Evolutionary conservation across 2,888 invertebrate species (phyloP).

Genomic region (Drosophila buzzatii): DNA sequence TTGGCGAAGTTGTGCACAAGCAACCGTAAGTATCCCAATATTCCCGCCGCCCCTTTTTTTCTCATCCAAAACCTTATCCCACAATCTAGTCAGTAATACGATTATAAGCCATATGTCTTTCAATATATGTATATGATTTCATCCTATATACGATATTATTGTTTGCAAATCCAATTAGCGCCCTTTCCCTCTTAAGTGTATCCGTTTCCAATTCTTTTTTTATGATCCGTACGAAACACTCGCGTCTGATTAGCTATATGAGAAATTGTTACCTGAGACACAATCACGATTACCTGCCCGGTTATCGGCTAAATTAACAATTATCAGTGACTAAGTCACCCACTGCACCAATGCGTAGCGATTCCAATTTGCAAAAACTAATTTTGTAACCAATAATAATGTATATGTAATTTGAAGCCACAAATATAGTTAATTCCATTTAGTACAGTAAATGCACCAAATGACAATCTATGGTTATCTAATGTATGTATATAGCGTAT

Average conservation of each 20-base stretch:
- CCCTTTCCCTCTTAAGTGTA: constrained; percentile 8
- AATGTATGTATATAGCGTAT: not conserved
- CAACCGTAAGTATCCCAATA: constrained; percentile 88
- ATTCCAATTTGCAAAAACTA: constrained; percentile 7
- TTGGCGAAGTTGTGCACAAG: constrained; percentile 90
- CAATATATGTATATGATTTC: constrained; percentile 12
- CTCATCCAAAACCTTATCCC: not conserved
- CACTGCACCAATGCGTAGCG: constrained; percentile 16
- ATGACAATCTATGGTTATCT: not conserved
- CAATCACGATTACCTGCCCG: constrained; percentile 16
- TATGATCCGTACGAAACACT: constrained; percentile 10
- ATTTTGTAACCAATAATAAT: constrained; percentile 5
- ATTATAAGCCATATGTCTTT: not conserved
- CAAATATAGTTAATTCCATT: not conserved
- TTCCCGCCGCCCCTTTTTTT: constrained; percentile 19
- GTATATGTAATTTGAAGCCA: constrained; percentile 4
- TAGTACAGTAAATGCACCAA: constrained; percentile 3
- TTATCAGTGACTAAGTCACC: constrained; percentile 18
- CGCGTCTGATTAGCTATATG: constrained; percentile 15
- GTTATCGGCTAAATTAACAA: constrained; percentile 28
- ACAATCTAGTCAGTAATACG: not conserved
- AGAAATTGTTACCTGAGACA: constrained; percentile 27
- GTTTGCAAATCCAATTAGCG: constrained; percentile 27
- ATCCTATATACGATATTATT: not conserved
- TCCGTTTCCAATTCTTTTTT: not conserved